These are phyloP conservation scores for Brenthis ino DNA, from an alignment of 2,888 invertebrate species.

Conservation along the genomic window DNA sequence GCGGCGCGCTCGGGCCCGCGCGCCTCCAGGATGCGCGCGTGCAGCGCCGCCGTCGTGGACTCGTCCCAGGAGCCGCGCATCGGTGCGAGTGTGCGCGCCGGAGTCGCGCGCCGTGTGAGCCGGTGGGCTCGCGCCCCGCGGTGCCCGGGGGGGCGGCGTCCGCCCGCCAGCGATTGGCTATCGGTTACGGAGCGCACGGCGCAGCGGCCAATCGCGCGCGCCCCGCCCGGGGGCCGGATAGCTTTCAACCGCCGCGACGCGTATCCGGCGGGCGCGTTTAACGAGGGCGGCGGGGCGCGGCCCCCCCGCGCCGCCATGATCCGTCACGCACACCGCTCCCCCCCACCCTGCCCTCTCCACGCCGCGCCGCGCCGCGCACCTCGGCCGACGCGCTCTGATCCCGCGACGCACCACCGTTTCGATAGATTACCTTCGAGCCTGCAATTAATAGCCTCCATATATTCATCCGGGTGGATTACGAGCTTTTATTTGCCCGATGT, in stretches of 20 bases:
- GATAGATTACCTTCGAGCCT: constrained; percentile 78
- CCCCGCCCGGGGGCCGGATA: constrained; percentile 64
- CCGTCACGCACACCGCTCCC: constrained; percentile 74
- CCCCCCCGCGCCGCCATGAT: constrained; percentile 80
- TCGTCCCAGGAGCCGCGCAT: constrained; percentile 82
- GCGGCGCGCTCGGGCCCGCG: constrained; percentile 89
- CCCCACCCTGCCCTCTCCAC: constrained; percentile 37
- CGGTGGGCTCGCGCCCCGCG: constrained; percentile 41
- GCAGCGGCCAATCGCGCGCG: constrained; percentile 72
- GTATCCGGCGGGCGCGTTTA: constrained; percentile 78
- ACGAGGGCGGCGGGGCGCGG: constrained; percentile 73
- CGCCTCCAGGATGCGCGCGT: constrained; percentile 98
- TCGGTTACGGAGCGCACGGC: constrained; percentile 68
- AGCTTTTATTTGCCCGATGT: constrained; percentile 65
- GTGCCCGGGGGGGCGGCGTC: constrained; percentile 50
- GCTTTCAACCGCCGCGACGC: constrained; percentile 72
- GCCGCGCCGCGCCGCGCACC: constrained; percentile 45
- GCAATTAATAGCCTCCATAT: constrained; percentile 78
- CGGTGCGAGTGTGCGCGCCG: constrained; percentile 80
- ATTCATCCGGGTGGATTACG: constrained; percentile 75
- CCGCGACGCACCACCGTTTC: constrained; percentile 60
- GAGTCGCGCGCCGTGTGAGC: constrained; percentile 71
- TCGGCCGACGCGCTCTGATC: constrained; percentile 61
- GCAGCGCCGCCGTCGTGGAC: constrained; percentile 84
- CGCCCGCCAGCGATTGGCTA: constrained; percentile 62